Base-by-base conservation (phyloP, 2,888 invertebrate genomes). In the Dynastes grantii region DNA sequence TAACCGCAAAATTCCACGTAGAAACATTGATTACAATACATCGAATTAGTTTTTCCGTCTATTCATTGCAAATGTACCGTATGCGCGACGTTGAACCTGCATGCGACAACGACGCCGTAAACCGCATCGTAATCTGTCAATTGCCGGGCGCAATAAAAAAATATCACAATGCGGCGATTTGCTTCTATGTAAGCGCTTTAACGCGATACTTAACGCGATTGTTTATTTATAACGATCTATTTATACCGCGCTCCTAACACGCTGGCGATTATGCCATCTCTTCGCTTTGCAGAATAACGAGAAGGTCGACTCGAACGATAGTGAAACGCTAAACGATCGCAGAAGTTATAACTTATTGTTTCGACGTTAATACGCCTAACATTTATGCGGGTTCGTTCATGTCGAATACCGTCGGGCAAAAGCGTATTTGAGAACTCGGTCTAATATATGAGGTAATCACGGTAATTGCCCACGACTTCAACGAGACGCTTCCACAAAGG, bases 211-310 rank as follows among this genome's bases (percentile, higher is more conserved):
- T 68, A 68, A 68, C 53, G 22, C 58, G 58, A 73, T 73, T 73
- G 73, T 58, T 73, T 73, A 73, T 73, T 73, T 73, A 73, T 73
- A 73, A 58, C 49, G 37, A 68, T 73, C 73, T 73, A 73, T 73
- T 73, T 61, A 73, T 73, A 73, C 58, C 73, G 73, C 55, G 55
- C 5, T 55, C 51, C 51, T 53, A 68, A 68, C 68, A 51, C 51
- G 27, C 29, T 65, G 16, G 13, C 65, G 45, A 45, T 45, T 45
- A 45, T 45, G 45, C 22, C 45, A n/a, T 67, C 40, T 67, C 40
- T 67, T 45, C 45, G 8, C 11, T 40, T 45, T 45, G 45, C 45
- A 67, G 65, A 67, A 45, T 45, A 8, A 22, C 29, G 68, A 29
- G 71, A 71, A 73, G 73, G 73, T 73, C 61, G 37, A 40, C 55